A percentile compares a stretch with the other conserved stretches of the same genome.
phyloP scores from a whole-genome alignment of 2,113 vertebrate genomes.

The Eubucco bourcierii region DNA sequence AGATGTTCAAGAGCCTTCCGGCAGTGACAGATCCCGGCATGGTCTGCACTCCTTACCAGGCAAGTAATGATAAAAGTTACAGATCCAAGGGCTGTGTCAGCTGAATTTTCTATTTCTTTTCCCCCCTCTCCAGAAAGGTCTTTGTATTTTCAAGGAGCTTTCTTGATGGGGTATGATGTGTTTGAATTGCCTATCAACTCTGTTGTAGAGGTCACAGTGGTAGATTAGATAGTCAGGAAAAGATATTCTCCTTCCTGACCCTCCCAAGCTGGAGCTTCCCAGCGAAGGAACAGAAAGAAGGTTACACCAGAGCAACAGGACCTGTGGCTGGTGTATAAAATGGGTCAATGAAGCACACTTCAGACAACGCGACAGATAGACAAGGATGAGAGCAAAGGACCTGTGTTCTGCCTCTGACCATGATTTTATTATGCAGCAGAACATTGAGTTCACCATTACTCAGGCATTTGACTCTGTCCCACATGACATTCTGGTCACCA shows the following conservation, averaged over 20 bases:
- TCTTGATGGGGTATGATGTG: background rate
- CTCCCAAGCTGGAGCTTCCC: background rate
- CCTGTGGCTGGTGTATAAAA: background rate
- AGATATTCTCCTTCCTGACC: background rate
- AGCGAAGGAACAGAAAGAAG: background rate
- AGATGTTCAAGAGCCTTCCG: slow-evolving; percentile 65
- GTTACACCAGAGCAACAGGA: background rate
- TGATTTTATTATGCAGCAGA: background rate
- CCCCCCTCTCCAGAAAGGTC: background rate
- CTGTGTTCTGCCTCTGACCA: background rate
- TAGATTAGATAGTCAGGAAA: background rate
- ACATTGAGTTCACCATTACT: background rate
- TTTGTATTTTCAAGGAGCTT: background rate
- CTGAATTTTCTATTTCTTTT: background rate
- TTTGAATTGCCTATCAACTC: fast-evolving
- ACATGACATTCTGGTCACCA: too few species aligned
- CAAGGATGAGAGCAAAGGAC: background rate
- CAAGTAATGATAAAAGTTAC: slow-evolving; percentile 27
- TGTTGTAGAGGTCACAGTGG: background rate
- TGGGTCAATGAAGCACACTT: background rate
- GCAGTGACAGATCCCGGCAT: slow-evolving; percentile 37
- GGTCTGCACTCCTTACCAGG: slow-evolving; percentile 34
- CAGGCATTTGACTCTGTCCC: too few species aligned
- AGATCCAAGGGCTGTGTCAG: slow-evolving; percentile 2
- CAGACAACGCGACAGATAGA: background rate